These are phyloP conservation scores for Orgyia antiqua DNA, from an alignment of 2,888 invertebrate genomes.

Conservation along the genomic window DNA sequence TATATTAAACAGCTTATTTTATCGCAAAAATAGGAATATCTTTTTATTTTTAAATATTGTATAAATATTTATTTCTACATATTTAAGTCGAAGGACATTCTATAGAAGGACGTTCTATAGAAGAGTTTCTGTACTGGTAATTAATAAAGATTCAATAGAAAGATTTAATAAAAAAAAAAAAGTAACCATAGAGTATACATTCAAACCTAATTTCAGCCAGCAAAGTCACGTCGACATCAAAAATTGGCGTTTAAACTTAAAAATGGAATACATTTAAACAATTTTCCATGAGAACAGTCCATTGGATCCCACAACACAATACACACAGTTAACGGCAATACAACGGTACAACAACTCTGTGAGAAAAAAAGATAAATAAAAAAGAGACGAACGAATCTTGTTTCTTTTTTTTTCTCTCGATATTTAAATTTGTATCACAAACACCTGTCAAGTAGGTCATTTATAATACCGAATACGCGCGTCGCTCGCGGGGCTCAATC, in stretches of 20 bases:
- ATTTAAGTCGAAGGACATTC: too few relatives aligned
- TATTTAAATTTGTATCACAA: conserved; percentile 34
- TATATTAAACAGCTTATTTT: too few relatives aligned
- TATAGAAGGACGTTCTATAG: too few relatives aligned
- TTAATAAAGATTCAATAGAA: too few relatives aligned
- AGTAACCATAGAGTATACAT: conserved; percentile 9
- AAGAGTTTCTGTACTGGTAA: too few relatives aligned
- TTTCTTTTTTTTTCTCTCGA: conserved; percentile 32
- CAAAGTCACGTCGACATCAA: conserved; percentile 23
- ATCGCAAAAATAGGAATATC: too few relatives aligned
- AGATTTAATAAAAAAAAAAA: too few relatives aligned
- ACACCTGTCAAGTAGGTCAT: conserved; percentile 51
- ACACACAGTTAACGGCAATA: conserved; percentile 51
- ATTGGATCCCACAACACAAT: conserved; percentile 52
- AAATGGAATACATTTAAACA: conserved; percentile 26
- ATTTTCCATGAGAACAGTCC: conserved; percentile 40
- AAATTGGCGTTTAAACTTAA: conserved; percentile 14
- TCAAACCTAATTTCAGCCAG: conserved; percentile 22
- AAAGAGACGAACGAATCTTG: conserved; percentile 56
- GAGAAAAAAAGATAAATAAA: conserved; percentile 28
- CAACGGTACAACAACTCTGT: conserved; percentile 40
- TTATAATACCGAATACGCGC: conserved; percentile 30
- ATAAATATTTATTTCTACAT: too few relatives aligned
- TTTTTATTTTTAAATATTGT: too few relatives aligned
- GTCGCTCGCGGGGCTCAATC: conserved; percentile 57